Evolutionary conservation across 2,888 invertebrate genomes (phyloP).

Genomic region (Tipula confusa): DNA sequence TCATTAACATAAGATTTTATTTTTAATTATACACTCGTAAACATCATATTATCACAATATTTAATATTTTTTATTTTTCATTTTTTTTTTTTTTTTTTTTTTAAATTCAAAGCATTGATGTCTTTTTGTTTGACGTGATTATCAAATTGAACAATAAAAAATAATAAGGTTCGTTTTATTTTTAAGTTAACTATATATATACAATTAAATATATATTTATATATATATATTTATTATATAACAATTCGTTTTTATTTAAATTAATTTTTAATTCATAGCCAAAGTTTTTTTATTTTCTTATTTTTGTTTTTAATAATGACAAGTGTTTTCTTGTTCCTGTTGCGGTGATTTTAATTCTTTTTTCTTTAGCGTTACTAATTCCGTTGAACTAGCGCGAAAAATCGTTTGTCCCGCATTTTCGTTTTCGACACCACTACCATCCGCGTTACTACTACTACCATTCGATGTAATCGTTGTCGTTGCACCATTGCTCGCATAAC

Average conservation of each 20-base stretch:
- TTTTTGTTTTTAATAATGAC: slow-evolving; percentile 10
- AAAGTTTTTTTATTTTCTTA: neutral
- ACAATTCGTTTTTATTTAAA: neutral
- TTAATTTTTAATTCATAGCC: neutral
- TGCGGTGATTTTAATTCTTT: slow-evolving; percentile 14
- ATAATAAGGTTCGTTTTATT: neutral
- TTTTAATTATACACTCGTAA: neutral
- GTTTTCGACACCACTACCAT: neutral
- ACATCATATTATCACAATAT: slow-evolving; percentile 20
- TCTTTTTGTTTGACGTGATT: neutral
- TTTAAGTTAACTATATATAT: neutral
- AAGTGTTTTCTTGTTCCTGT: slow-evolving; percentile 28
- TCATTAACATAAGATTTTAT: neutral
- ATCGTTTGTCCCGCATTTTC: neutral
- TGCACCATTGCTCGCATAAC: neutral
- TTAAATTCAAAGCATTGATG: neutral
- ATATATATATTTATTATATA: neutral
- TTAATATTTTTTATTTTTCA: neutral
- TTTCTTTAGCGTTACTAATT: neutral
- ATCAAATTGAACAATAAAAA: neutral
- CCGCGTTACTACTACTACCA: neutral
- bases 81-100: neutral
- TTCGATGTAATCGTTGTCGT: neutral
- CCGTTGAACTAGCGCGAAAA: slow-evolving; percentile 27
- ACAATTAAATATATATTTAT: neutral